Percentiles rank a stretch among this genome's conserved stretches.
phyloP scores from a whole-genome alignment of 2,797 vertebrate species.

The Cercopithecus neglectus region DNA sequence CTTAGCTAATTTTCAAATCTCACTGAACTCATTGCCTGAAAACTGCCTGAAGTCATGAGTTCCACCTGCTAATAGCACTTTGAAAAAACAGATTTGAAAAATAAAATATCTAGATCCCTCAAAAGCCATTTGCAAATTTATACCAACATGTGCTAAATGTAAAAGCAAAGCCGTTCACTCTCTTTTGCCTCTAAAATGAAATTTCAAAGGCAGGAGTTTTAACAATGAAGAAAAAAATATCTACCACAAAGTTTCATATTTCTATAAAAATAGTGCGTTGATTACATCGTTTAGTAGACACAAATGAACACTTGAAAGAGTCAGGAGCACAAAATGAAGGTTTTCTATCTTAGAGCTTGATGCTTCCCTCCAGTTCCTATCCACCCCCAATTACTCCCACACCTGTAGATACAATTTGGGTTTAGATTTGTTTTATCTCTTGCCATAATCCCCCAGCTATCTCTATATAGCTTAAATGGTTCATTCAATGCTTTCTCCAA shows the following conservation, averaged over 20 bases:
- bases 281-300: background rate
- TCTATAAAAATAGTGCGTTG: background rate
- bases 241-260: background rate
- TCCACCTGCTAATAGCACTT: constrained; percentile 57
- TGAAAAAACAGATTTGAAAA: constrained; percentile 43
- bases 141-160: background rate
- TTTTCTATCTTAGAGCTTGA: background rate
- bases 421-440: background rate
- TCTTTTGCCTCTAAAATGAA: background rate
- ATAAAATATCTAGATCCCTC: constrained; percentile 47
- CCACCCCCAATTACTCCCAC: background rate
- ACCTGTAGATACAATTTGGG: background rate
- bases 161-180: background rate
- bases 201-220: background rate
- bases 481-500: background rate
- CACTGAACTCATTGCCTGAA: constrained; percentile 62
- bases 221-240: constrained; percentile 2
- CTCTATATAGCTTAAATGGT: background rate
- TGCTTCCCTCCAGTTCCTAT: background rate
- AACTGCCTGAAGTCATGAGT: constrained; percentile 59
- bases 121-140: constrained; percentile 58
- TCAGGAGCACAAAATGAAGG: background rate
- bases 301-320: background rate
- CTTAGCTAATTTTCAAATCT: constrained; percentile 58
- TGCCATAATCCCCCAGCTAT: background rate